These are phyloP conservation scores for Dryobates pubescens DNA, from an alignment of 2,797 vertebrate species.

Conservation along the genomic window DNA sequence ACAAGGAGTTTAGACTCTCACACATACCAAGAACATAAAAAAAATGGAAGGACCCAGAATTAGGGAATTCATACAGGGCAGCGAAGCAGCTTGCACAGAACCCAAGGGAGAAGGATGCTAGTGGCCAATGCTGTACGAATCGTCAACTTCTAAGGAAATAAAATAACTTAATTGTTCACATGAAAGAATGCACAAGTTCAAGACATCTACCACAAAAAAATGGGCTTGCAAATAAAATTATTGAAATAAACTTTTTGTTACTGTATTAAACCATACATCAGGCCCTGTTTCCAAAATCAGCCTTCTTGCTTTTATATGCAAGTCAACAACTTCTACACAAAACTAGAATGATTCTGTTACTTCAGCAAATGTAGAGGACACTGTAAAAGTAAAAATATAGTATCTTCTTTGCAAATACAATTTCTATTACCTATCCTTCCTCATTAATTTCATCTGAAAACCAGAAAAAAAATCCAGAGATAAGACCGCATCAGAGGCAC, in stretches of 20 bases:
- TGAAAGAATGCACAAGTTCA: neutral
- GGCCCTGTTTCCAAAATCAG: neutral
- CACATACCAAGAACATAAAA: neutral
- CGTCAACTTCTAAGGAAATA: constrained; percentile 1
- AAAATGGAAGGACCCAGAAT: neutral
- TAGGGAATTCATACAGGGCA: neutral
- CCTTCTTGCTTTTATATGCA: neutral
- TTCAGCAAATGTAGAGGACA: neutral
- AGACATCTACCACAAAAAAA: neutral
- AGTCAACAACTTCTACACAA: neutral
- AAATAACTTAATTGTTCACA: neutral
- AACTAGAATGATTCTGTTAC: neutral
- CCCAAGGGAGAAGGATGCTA: neutral
- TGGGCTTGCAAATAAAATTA: neutral
- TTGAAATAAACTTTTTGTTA: neutral
- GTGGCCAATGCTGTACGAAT: neutral
- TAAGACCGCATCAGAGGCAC: neutral
- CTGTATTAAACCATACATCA: neutral
- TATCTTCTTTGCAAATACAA: neutral
- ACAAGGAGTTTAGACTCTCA: too few species aligned
- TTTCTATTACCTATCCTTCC: neutral
- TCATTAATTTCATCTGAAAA: neutral
- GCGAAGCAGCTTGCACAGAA: neutral
- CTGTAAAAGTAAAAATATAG: neutral
- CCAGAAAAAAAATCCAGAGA: neutral